Percentiles rank a stretch among this genome's conserved stretches.
Evolutionary conservation across 64 coral and sea anemone genomes (phyloP).

Genomic region (Montipora foliosa): DNA sequence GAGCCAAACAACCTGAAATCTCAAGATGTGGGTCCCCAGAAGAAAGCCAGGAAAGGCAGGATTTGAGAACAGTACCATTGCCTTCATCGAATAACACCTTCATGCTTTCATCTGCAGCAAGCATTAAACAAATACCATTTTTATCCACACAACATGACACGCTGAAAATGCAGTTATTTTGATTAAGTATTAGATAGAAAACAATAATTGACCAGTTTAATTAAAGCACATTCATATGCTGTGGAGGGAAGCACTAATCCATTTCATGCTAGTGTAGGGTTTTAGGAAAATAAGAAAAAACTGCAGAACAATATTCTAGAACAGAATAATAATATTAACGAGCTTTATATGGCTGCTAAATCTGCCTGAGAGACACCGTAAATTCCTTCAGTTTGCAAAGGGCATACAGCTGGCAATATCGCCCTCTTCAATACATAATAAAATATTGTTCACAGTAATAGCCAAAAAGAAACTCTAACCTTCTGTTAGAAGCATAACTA

Average conservation of each 20-base stretch:
- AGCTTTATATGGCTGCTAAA: no score
- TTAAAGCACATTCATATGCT: no score
- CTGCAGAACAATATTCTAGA: no score
- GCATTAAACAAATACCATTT: not conserved
- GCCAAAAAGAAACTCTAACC: slow-evolving; percentile 4
- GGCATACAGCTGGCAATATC: no score
- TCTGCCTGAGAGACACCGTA: no score
- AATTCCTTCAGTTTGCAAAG: no score
- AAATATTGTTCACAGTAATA: not conserved
- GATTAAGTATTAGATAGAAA: no score
- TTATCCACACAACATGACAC: not conserved
- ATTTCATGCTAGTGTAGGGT: no score
- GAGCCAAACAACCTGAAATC: slow-evolving; percentile 88
- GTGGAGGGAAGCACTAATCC: no score
- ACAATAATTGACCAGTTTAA: no score
- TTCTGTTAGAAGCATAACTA: slow-evolving; percentile 87
- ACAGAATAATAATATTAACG: no score
- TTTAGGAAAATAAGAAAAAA: no score
- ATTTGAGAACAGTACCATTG: slow-evolving; percentile 73
- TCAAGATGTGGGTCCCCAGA: slow-evolving; percentile 73
- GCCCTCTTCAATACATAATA: not conserved
- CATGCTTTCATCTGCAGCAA: slow-evolving; percentile 88
- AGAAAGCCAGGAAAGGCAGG: slow-evolving; percentile 82
- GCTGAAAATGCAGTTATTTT: not conserved
- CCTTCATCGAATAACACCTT: slow-evolving; percentile 76